Base-by-base conservation (phyloP, 2,797 vertebrate genomes). In the Pelobates cultripes region DNA sequence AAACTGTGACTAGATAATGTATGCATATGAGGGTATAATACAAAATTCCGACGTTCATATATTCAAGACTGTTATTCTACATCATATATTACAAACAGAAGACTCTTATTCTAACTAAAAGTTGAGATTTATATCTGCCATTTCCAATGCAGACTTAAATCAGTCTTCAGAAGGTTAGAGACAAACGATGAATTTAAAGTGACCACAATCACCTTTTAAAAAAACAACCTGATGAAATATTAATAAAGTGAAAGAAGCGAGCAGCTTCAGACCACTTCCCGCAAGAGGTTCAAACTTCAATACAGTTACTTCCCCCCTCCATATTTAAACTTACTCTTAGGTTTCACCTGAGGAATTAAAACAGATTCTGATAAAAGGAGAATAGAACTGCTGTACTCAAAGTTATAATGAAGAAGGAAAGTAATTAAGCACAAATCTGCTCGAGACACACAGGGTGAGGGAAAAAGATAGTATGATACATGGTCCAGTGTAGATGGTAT, bases 181-280 rank as follows among this genome's bases (percentile, higher is more conserved):
- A 89, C 69, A 74, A 86, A 73, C 78, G 82, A 88, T 86, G 89
- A 90, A 92, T 91, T 88, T 86, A 86, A 88, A 90, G 87, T 83
- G 90, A 90, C 91, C 89, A 85, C 87, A 86, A 86, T 90, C 89
- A 90, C 87, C 88, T 90, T 87, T 89, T 84, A 87, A 86, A 87
- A 89, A 91, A 92, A 88, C 86, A 87, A 85, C 85, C 84, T 78
- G 86, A 89, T 90, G 87, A 90, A 87, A 91, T 87, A 89, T 87
- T 89, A 89, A 88, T 72, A 64, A 57, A 41, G 85, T 1, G 70
- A 55, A 17, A 86, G 85, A 75, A 85, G 80, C 84, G 85, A 83
- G 81, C 80, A 68, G 75, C 89, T 87, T 85, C 5, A 15, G 87
- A 79, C 80, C 0, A 0, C 86, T 85, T 87, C 79, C 86, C 82